Conservation (phyloP, 2,113 vertebrate species). For the Neogobius melanostomus region DNA sequence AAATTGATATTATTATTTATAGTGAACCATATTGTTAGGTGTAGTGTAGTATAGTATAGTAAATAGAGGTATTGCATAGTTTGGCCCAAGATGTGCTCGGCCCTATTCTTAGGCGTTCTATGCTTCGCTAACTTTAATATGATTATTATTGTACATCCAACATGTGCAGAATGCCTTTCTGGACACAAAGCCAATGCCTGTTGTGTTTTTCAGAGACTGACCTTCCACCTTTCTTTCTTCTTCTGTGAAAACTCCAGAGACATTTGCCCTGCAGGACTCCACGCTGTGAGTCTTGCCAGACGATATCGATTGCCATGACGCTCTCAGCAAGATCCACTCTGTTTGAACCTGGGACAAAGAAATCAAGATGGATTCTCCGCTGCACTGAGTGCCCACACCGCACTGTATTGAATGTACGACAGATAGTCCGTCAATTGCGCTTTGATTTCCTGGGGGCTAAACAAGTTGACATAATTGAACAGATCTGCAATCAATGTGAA, state of each 20-base stretch:
- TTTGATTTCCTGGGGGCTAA: neutral
- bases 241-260: conserved; percentile 22
- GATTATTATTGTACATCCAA: neutral
- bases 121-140: neutral
- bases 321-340: conserved; percentile 32
- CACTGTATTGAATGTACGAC: neutral
- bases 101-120: no score
- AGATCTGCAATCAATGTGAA: neutral
- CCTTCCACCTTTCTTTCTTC: conserved; percentile 38
- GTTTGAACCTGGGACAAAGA: conserved; percentile 52
- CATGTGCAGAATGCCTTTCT: neutral
- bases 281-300: conserved; percentile 27
- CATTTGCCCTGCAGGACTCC: conserved; percentile 28
- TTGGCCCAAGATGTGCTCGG: no score
- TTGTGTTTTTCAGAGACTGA: conserved; percentile 24
- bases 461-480: neutral
- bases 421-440: neutral
- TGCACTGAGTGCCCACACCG: conserved; percentile 21
- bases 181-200: neutral
- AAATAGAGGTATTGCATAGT: no score
- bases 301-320: conserved; percentile 48
- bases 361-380: conserved; percentile 39
- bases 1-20: no score
- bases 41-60: no score
- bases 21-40: no score